These are phyloP conservation scores for Diarsia brunnea DNA, from an alignment of 2,888 invertebrate genomes.

Conservation along the genomic window DNA sequence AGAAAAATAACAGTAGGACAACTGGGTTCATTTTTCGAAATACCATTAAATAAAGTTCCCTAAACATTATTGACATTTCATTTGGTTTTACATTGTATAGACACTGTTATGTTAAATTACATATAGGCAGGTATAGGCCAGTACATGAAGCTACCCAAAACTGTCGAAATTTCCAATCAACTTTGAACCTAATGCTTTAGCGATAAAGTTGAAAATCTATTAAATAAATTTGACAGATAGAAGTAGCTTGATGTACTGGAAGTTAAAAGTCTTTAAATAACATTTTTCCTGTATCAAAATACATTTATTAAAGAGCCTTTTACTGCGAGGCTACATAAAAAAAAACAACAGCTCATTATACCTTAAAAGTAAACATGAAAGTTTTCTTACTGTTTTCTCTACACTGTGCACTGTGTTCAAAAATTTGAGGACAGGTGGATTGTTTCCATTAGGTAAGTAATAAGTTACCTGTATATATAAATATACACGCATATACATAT, in stretches of 20 bases:
- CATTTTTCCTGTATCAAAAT: not conserved
- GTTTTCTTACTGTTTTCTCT: constrained; percentile 28
- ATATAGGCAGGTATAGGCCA: too few relatives aligned
- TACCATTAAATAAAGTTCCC: not conserved
- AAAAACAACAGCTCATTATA: not conserved
- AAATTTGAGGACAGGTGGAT: constrained; percentile 31
- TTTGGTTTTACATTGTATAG: not conserved
- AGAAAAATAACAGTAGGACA: not conserved
- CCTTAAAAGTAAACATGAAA: not conserved
- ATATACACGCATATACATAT: not conserved
- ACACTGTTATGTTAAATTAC: not conserved
- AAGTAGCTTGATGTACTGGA: too few relatives aligned
- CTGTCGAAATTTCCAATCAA: too few relatives aligned
- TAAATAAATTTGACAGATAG: too few relatives aligned
- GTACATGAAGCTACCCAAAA: too few relatives aligned
- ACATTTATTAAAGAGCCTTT: not conserved
- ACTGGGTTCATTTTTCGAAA: constrained; percentile 11
- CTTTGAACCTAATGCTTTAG: too few relatives aligned
- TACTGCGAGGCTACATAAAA: not conserved
- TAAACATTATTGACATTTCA: not conserved
- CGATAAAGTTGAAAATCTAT: too few relatives aligned
- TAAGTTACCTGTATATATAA: not conserved
- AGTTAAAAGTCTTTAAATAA: not conserved
- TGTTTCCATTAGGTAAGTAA: constrained; percentile 34
- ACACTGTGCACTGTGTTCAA: constrained; percentile 23